These are phyloP conservation scores for Centroberyx gerrardi DNA, from an alignment of 2,797 vertebrate genomes.

Conservation along the genomic window DNA sequence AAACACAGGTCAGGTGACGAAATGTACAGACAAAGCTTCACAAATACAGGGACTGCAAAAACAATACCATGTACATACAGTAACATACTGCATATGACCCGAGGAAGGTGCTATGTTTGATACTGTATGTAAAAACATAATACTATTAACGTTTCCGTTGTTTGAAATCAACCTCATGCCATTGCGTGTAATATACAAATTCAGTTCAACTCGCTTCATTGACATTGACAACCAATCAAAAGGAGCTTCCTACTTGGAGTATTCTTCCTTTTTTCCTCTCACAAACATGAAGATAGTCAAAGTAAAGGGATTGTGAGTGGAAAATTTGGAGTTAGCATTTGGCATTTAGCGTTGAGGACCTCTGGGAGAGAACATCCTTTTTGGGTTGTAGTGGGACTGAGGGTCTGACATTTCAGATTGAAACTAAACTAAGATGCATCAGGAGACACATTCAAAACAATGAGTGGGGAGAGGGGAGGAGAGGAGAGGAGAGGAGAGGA, in stretches of 20 bases:
- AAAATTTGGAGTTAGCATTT: conserved; percentile 47
- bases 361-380: conserved; percentile 59
- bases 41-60: conserved; percentile 86
- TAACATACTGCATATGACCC: conserved; percentile 61
- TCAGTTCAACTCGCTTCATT: conserved; percentile 65
- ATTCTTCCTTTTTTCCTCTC: conserved; percentile 72
- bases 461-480: not conserved
- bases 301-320: conserved; percentile 32
- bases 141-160: conserved; percentile 87
- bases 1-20: conserved; percentile 84
- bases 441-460: conserved; percentile 42
- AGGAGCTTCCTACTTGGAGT: conserved; percentile 73
- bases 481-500: not conserved
- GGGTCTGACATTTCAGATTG: conserved; percentile 72
- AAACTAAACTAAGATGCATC: conserved; percentile 19
- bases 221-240: conserved; percentile 74
- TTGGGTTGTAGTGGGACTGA: conserved; percentile 76
- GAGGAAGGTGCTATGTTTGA: conserved; percentile 54
- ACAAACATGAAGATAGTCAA: conserved; percentile 69
- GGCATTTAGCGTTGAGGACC: conserved; percentile 59
- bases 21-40: conserved; percentile 91
- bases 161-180: conserved; percentile 86
- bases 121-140: conserved; percentile 72
- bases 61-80: conserved; percentile 69
- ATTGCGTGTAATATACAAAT: conserved; percentile 65